Conservation (phyloP, 92 coral and sea anemone genomes). For the Phymanthus crucifer region DNA sequence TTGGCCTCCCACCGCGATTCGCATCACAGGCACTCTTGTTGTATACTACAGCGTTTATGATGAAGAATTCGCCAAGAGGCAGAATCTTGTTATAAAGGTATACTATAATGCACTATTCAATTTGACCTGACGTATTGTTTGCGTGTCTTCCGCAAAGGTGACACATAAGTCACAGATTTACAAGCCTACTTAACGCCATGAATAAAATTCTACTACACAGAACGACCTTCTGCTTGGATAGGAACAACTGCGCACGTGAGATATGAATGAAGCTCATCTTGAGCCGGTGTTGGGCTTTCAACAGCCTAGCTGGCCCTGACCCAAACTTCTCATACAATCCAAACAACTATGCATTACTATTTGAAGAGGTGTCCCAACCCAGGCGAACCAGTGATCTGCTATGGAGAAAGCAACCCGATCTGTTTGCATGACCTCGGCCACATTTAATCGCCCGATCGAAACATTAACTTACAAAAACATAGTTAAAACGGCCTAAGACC, state of each 20-base stretch:
- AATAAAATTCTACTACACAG: background rate
- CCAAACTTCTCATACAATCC: background rate
- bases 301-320: background rate
- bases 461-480: constrained; percentile 23
- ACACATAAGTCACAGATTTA: background rate
- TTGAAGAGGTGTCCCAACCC: constrained; percentile 5
- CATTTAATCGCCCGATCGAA: background rate
- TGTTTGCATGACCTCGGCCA: constrained; percentile 1
- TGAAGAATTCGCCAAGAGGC: background rate
- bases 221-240: too few relatives aligned
- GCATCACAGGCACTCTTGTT: background rate
- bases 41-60: background rate
- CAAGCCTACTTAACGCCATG: background rate
- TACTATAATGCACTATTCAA: background rate
- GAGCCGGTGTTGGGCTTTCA: background rate
- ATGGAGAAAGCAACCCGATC: background rate
- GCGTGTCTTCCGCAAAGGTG: too few relatives aligned
- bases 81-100: background rate
- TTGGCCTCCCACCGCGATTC: constrained; percentile 6
- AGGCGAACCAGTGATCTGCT: background rate
- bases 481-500: constrained; percentile 12
- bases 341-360: constrained; percentile 13
- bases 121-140: background rate
- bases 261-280: background rate
- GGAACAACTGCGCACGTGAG: too few relatives aligned